Conservation (phyloP, 92 coral and sea anemone species). For the Epizoanthus rinbou region DNA sequence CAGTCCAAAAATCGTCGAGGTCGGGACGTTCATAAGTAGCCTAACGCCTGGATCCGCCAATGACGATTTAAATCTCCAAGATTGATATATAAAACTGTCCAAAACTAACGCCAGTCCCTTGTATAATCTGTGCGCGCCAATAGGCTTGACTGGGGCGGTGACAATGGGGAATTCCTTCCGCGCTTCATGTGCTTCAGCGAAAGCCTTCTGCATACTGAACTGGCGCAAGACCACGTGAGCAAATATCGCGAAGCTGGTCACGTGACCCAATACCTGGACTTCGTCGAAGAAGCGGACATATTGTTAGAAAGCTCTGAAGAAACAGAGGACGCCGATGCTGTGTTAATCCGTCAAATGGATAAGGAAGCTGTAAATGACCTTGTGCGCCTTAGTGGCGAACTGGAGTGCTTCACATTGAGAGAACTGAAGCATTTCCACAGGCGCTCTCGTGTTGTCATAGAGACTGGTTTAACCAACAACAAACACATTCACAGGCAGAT, state of each 20-base stretch:
- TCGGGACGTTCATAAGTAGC: too few species aligned
- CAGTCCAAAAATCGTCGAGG: too few species aligned
- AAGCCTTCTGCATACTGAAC: conserved; percentile 13
- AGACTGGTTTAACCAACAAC: conserved; percentile 81
- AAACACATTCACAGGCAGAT: conserved; percentile 73
- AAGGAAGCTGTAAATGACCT: conserved; percentile 61
- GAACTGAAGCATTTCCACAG: conserved; percentile 73
- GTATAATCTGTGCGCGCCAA: conserved; percentile 36
- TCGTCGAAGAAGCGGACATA: conserved; percentile 10
- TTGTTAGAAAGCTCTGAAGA: conserved; percentile 7
- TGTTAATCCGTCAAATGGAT: conserved; percentile 72
- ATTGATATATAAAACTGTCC: neutral
- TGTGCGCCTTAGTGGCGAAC: conserved; percentile 55
- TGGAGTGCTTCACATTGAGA: conserved; percentile 68
- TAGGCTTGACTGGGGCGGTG: conserved; percentile 45
- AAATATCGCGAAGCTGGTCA: conserved; percentile 9
- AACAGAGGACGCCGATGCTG: conserved; percentile 45
- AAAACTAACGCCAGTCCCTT: conserved; percentile 27
- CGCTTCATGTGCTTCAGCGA: conserved; percentile 28
- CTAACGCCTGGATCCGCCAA: too few species aligned
- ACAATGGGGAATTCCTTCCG: conserved; percentile 14
- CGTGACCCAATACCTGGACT: neutral
- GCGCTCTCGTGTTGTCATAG: conserved; percentile 80
- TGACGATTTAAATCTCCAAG: too few species aligned
- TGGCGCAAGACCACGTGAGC: neutral